A percentile compares a stretch with the other conserved stretches of the same genome.
These are phyloP conservation scores for Magallana gigas DNA, from an alignment of 1,140 invertebrate species.

Conservation along the genomic window DNA sequence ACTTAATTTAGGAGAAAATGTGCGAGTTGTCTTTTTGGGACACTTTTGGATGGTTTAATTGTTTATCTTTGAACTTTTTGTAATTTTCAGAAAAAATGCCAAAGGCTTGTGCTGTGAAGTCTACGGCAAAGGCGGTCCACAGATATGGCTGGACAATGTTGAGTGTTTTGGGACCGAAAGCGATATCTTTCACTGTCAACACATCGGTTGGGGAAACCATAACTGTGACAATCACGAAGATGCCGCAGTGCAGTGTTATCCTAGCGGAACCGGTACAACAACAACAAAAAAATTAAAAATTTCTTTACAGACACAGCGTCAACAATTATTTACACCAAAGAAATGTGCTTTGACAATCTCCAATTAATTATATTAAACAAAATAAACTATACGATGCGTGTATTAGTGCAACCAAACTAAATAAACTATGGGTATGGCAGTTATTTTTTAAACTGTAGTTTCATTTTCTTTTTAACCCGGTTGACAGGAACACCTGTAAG, in stretches of 20 bases:
- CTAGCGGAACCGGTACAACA: no score
- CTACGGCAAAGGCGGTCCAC: background rate
- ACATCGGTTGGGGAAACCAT: background rate
- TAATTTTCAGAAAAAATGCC: background rate
- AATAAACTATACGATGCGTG: no score
- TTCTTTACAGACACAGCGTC: no score
- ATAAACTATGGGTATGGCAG: no score
- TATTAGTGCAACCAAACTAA: no score
- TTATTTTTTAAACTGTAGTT: no score
- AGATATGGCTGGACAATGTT: conserved; percentile 10
- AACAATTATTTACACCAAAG: no score
- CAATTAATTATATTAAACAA: no score
- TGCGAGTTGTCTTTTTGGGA: background rate
- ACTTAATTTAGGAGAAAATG: no score
- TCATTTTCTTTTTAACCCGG: no score
- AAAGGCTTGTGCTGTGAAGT: background rate
- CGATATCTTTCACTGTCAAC: conserved; percentile 10
- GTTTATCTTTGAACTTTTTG: background rate
- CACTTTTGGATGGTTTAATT: background rate
- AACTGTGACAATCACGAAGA: background rate
- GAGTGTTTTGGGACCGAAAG: background rate
- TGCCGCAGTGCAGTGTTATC: background rate
- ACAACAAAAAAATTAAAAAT: no score
- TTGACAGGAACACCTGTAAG: background rate
- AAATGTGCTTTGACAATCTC: no score